phyloP scores from a whole-genome alignment of 2,113 vertebrate species.

The Calonectris borealis region DNA sequence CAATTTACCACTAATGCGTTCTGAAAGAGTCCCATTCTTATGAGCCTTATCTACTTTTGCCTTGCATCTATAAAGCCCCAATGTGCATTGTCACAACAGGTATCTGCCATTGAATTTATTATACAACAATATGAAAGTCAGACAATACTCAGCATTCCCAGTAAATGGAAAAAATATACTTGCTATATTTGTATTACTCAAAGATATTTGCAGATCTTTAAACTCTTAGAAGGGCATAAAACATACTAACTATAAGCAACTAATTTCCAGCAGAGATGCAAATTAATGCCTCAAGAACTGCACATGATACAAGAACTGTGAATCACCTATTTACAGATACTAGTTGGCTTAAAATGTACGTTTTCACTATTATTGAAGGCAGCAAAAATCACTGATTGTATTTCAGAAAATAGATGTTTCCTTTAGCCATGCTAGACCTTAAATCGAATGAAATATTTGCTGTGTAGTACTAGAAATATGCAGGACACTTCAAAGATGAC shows the following conservation, averaged over 20 bases:
- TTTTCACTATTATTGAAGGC: not conserved
- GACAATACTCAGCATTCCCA: not conserved
- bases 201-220: conserved; percentile 5
- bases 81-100: not conserved
- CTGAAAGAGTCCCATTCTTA: not conserved
- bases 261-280: not conserved
- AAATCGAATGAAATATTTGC: not conserved
- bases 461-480: not conserved
- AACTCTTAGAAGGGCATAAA: not conserved
- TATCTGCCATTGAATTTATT: not conserved
- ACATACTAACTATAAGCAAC: not conserved
- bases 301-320: not conserved
- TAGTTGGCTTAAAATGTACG: not conserved
- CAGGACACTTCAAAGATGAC: not conserved
- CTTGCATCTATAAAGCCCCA: not conserved
- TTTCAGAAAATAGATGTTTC: not conserved
- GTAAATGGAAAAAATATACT: not conserved
- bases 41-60: not conserved
- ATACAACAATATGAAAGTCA: not conserved
- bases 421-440: not conserved
- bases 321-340: not conserved
- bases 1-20: not conserved
- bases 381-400: not conserved
- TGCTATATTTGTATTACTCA: not conserved
- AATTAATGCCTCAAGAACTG: not conserved